Percentiles rank a stretch among this genome's conserved stretches.
Evolutionary conservation across 2,113 vertebrate species (phyloP).

Genomic region (Scopus umbretta): DNA sequence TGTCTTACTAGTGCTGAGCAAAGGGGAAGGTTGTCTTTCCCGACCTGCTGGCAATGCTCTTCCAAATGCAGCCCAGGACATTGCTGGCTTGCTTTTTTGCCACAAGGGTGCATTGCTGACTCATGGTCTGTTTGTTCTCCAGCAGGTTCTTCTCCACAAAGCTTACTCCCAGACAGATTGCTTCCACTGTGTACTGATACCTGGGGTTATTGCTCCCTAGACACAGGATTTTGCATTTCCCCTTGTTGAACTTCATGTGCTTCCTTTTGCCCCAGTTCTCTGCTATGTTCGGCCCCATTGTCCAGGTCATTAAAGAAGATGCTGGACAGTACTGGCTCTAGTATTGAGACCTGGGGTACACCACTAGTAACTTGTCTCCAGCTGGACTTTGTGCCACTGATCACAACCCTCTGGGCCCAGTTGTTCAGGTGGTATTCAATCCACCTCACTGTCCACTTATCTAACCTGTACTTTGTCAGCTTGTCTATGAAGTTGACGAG

Average conservation of each 20-base stretch:
- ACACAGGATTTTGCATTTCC: background rate
- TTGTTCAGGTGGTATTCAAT: background rate
- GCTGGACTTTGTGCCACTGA: background rate
- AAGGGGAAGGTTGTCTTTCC: background rate
- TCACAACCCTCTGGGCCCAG: background rate
- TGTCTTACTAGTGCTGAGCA: background rate
- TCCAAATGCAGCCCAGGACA: background rate
- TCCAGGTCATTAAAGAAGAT: background rate
- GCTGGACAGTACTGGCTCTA: background rate
- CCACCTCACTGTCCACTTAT: background rate
- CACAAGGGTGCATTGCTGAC: background rate
- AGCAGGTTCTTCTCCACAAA: background rate
- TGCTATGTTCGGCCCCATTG: background rate
- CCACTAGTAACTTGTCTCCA: background rate
- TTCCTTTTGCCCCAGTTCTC: background rate
- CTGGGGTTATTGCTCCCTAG: background rate
- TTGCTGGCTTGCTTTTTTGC: background rate
- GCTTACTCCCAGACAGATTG: background rate
- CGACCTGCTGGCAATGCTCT: background rate
- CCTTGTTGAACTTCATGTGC: background rate
- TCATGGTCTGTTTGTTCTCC: background rate
- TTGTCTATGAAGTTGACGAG: background rate
- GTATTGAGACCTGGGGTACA: background rate
- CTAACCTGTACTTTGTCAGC: background rate
- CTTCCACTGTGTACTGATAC: background rate